These are phyloP conservation scores for Poeciliopsis prolifica DNA, from an alignment of 2,113 vertebrate genomes.

Conservation along the genomic window DNA sequence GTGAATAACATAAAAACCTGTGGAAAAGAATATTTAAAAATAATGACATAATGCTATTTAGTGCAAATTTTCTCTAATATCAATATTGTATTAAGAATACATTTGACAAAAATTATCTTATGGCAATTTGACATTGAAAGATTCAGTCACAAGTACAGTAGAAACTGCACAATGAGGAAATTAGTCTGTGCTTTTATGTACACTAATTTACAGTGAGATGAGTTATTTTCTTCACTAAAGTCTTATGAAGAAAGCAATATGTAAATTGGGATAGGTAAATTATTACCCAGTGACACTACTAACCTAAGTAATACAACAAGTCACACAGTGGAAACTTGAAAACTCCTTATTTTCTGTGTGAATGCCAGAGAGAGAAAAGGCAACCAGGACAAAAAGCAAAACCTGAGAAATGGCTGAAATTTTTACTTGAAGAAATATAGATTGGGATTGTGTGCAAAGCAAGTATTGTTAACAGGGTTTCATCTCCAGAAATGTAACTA, in stretches of 20 bases:
- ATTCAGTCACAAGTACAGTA: background rate
- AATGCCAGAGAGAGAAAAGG: background rate
- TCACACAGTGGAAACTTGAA: background rate
- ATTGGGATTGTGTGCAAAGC: background rate
- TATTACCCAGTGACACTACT: background rate
- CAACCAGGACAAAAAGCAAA: background rate
- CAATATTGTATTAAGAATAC: background rate
- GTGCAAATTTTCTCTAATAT: slow-evolving; percentile 3
- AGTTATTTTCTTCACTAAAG: background rate
- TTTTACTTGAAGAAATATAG: background rate
- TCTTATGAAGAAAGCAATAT: background rate
- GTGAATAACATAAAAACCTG: background rate
- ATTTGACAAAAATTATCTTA: background rate
- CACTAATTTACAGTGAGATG: background rate
- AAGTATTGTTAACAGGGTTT: background rate
- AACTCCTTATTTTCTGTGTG: no score
- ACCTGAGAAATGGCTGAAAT: background rate
- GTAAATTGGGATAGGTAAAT: background rate
- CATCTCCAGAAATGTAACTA: background rate
- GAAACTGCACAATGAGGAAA: background rate
- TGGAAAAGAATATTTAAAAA: background rate
- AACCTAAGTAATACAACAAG: background rate
- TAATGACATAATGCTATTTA: slow-evolving; percentile 4
- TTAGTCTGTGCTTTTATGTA: background rate
- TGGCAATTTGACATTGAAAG: background rate